These are phyloP conservation scores for Peromyscus californicus DNA, from an alignment of 2,113 vertebrate genomes.

Conservation along the genomic window DNA sequence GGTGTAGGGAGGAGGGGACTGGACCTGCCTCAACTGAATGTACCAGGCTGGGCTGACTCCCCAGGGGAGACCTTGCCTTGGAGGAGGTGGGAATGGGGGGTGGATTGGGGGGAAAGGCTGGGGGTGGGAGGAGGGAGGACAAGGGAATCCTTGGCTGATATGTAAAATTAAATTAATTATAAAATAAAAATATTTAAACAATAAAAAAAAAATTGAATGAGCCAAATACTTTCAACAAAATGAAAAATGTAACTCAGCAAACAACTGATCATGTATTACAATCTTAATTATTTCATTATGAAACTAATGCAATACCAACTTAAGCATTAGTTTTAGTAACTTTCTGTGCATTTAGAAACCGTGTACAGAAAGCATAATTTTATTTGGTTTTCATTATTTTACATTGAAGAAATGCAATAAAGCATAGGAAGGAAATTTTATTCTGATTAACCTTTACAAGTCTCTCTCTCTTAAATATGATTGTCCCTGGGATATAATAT, in stretches of 20 bases:
- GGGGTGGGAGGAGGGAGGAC: too few species aligned
- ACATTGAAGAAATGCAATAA: not conserved
- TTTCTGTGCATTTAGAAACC: conserved; percentile 20
- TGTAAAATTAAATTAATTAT: too few species aligned
- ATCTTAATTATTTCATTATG: conserved; percentile 24
- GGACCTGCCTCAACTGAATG: too few species aligned
- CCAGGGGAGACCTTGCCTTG: too few species aligned
- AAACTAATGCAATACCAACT: conserved; percentile 32
- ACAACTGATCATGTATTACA: not conserved
- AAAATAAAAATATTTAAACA: too few species aligned
- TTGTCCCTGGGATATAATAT: not conserved
- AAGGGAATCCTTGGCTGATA: too few species aligned
- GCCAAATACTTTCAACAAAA: not conserved
- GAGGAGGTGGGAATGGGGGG: too few species aligned
- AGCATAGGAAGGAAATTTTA: conserved; percentile 1
- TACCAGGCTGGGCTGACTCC: too few species aligned
- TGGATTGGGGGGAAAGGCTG: too few species aligned
- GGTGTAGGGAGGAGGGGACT: too few species aligned
- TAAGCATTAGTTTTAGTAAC: conserved; percentile 34
- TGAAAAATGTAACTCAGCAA: not conserved
- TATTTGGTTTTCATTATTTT: conserved; percentile 16
- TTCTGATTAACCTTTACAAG: not conserved
- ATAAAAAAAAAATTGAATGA: not conserved
- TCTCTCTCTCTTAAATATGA: not conserved
- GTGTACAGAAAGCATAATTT: not conserved